Conservation (phyloP, 30 jellyfish, hydroid and myxozoan species). For the Chironex yamaguchii region DNA sequence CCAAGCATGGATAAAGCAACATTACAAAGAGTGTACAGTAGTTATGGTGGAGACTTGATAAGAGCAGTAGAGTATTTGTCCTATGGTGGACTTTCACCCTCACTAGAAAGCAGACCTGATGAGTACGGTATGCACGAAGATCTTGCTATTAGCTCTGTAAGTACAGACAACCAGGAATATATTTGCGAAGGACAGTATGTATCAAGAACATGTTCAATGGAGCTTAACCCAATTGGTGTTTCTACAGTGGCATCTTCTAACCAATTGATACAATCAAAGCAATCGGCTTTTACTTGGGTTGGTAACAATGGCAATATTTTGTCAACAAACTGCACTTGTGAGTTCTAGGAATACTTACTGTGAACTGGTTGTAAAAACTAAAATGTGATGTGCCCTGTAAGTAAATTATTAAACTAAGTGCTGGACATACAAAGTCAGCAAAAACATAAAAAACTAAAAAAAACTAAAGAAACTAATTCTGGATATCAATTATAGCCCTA, state of each 20-base stretch:
- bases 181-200: background rate
- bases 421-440: too few species aligned
- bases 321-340: background rate
- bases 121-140: background rate
- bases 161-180: background rate
- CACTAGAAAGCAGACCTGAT: background rate
- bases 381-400: too few species aligned
- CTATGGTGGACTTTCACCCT: background rate
- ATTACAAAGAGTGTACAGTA: background rate
- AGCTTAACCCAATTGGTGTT: background rate
- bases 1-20: background rate
- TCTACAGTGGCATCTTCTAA: background rate
- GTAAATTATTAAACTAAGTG: too few species aligned
- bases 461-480: too few species aligned
- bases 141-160: background rate
- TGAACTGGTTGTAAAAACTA: too few species aligned
- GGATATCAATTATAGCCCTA: too few species aligned
- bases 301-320: background rate
- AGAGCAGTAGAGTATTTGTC: background rate
- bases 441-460: too few species aligned
- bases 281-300: background rate
- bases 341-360: too few species aligned
- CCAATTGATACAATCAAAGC: background rate
- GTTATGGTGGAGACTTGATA: background rate
- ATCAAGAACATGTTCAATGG: background rate